These are phyloP conservation scores for Rhaphigaster nebulosa DNA, from an alignment of 2,888 invertebrate species.

Conservation along the genomic window DNA sequence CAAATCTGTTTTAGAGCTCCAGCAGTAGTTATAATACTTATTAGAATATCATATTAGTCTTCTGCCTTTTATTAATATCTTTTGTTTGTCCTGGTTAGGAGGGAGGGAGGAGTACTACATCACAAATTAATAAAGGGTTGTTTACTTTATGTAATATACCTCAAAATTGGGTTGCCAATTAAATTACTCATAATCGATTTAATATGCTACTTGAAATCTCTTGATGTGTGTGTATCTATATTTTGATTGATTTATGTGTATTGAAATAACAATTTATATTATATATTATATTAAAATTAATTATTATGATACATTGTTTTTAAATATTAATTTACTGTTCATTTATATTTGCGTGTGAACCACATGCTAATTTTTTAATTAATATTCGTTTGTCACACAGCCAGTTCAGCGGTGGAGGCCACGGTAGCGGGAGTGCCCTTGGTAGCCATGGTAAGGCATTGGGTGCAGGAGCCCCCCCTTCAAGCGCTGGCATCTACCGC, in stretches of 20 bases:
- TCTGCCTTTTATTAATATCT: background rate
- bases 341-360: background rate
- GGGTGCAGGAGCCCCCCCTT: constrained; percentile 55
- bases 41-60: background rate
- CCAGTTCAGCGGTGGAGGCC: constrained; percentile 57
- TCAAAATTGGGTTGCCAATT: background rate
- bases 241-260: no score
- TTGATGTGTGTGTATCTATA: background rate
- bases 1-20: background rate
- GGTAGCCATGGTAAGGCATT: constrained; percentile 49
- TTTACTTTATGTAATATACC: background rate
- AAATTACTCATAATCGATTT: background rate
- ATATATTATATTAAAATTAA: background rate
- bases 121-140: no score
- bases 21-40: background rate
- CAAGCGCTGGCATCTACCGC: constrained; percentile 53
- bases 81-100: background rate
- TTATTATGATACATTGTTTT: background rate
- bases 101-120: background rate
- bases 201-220: background rate
- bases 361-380: background rate
- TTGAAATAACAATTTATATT: no score
- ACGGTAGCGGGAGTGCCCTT: constrained; percentile 44
- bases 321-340: background rate
- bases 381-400: background rate